Percentiles rank a stretch among this genome's conserved stretches.
Evolutionary conservation across 2,113 vertebrate genomes (phyloP).

Genomic region (Alligator sinensis): DNA sequence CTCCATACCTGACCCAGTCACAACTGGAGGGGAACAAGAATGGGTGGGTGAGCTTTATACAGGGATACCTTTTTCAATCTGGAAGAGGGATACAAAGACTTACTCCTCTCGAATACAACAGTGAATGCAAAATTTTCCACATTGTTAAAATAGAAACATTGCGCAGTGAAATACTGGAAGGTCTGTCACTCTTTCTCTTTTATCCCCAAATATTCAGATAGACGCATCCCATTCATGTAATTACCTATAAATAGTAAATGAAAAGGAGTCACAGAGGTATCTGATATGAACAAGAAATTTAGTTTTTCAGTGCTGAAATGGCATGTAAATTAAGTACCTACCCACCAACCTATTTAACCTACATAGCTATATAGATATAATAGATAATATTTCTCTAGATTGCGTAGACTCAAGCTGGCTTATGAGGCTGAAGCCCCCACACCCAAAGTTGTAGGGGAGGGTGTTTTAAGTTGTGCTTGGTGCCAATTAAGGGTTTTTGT

Average conservation of each 20-base stretch:
- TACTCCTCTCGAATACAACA: background rate
- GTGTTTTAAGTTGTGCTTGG: background rate
- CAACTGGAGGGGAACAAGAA: background rate
- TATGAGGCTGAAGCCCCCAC: background rate
- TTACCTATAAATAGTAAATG: background rate
- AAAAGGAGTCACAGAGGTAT: background rate
- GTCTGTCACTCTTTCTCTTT: background rate
- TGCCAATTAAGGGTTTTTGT: background rate
- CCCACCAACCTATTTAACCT: too few species aligned
- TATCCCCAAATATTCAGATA: background rate
- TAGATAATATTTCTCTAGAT: background rate
- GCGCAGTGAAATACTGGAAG: background rate
- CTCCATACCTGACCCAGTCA: background rate
- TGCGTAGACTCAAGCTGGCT: background rate
- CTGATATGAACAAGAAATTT: background rate
- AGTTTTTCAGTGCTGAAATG: too few species aligned
- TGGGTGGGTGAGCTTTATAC: rapidly evolving
- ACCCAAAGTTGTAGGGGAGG: too few species aligned
- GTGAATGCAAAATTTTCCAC: background rate
- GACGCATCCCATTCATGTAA: too few species aligned
- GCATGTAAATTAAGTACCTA: too few species aligned
- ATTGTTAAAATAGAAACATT: background rate
- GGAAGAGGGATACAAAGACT: background rate
- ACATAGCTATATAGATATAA: too few species aligned
- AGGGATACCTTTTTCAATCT: background rate